These are phyloP conservation scores for Eilema sororculum DNA, from an alignment of 2,888 invertebrate species.

Conservation along the genomic window DNA sequence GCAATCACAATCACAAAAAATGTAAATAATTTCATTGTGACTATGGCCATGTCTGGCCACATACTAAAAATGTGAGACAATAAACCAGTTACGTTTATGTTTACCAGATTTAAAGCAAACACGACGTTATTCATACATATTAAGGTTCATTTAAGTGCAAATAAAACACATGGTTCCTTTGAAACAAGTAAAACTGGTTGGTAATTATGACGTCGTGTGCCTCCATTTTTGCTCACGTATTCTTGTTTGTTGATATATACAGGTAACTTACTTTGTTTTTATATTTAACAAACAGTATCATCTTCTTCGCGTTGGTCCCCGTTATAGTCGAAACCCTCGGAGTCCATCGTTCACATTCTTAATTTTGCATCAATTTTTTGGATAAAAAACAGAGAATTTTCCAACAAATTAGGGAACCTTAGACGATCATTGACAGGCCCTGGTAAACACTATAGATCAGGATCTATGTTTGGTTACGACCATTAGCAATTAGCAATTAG, in stretches of 20 bases:
- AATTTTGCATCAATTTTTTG: too few relatives aligned
- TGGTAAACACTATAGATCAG: too few relatives aligned
- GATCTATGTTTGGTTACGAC: too few relatives aligned
- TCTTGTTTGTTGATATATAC: background rate
- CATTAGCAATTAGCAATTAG: too few relatives aligned
- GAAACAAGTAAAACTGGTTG: background rate
- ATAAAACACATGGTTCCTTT: background rate
- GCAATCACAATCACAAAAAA: constrained; percentile 62
- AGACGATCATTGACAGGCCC: too few relatives aligned
- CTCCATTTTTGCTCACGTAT: background rate
- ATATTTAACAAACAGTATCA: too few relatives aligned
- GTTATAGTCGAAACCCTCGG: too few relatives aligned
- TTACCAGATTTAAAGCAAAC: constrained; percentile 31
- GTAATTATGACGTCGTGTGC: background rate
- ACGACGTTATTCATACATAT: background rate
- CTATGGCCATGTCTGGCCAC: constrained; percentile 57
- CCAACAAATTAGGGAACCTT: too few relatives aligned
- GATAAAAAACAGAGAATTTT: too few relatives aligned
- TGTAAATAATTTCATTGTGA: constrained; percentile 64
- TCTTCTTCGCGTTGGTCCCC: too few relatives aligned
- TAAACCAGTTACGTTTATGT: constrained; percentile 33
- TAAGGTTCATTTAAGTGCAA: background rate
- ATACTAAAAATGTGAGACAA: constrained; percentile 64
- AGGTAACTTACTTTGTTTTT: too few relatives aligned
- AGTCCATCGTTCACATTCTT: too few relatives aligned